Conservation (phyloP, 1,140 invertebrate genomes). For the Rhyacophila brunnea region DNA sequence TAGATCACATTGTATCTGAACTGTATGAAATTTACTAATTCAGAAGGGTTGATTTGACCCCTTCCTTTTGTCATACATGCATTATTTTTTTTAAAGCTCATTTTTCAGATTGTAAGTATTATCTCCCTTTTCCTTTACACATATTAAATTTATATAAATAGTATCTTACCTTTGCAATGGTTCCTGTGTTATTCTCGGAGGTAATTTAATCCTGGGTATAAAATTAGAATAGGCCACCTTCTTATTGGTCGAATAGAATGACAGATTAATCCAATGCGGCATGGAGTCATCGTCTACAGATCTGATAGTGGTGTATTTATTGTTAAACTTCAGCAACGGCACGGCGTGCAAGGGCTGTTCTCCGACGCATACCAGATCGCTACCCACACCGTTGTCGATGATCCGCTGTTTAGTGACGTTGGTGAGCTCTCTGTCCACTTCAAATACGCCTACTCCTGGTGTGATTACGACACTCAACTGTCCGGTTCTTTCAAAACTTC, state of each 20-base stretch:
- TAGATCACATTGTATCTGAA: too few relatives aligned
- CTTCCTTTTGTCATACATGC: too few relatives aligned
- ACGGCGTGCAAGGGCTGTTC: conserved; percentile 98
- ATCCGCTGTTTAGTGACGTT: conserved; percentile 98
- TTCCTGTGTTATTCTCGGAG: conserved; percentile 61
- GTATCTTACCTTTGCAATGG: conserved; percentile 46
- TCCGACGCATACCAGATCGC: conserved; percentile 96
- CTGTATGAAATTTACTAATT: too few relatives aligned
- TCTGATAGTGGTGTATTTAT: conserved; percentile 80
- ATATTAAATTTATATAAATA: too few relatives aligned
- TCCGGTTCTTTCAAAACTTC: conserved; percentile 97
- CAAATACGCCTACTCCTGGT: conserved; percentile 95
- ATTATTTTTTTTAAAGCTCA: too few relatives aligned
- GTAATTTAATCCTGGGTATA: conserved; percentile 90
- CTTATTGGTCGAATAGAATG: conserved; percentile 94
- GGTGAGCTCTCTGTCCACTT: conserved; percentile 94
- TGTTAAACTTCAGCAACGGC: conserved; percentile 94
- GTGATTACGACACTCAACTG: conserved; percentile 97
- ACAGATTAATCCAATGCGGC: conserved; percentile 98
- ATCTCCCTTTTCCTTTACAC: too few relatives aligned
- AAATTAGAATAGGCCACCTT: conserved; percentile 90
- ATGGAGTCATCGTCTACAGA: conserved; percentile 94
- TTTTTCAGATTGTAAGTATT: too few relatives aligned
- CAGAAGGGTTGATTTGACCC: too few relatives aligned
- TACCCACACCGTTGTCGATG: conserved; percentile 95